These are phyloP conservation scores for Cryptocephalus primarius DNA, from an alignment of 2,888 invertebrate genomes.

Conservation along the genomic window DNA sequence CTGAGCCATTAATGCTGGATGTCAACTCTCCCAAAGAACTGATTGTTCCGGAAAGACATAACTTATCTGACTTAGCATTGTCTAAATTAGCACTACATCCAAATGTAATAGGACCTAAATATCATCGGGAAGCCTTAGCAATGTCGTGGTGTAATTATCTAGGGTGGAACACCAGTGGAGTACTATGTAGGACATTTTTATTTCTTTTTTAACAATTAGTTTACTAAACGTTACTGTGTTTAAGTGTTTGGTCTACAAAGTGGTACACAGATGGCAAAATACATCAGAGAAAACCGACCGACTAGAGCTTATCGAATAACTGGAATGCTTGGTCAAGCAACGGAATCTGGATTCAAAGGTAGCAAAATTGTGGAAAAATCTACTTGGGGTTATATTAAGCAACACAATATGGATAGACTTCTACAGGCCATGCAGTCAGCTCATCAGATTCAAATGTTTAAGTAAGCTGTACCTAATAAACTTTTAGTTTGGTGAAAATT, in stretches of 20 bases:
- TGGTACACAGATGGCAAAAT: conserved; percentile 46
- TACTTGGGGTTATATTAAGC: conserved; percentile 58
- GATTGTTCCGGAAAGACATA: conserved; percentile 48
- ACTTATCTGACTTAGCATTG: conserved; percentile 45
- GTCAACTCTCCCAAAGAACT: conserved; percentile 50
- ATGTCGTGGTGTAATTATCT: conserved; percentile 49
- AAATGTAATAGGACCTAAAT: background rate
- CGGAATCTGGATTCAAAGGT: conserved; percentile 59
- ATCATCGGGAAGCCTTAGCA: conserved; percentile 46
- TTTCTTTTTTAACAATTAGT: background rate
- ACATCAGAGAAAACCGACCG: conserved; percentile 49
- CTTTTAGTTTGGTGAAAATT: no score
- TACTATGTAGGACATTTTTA: conserved; percentile 49
- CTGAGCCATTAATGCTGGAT: conserved; percentile 49
- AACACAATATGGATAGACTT: conserved; percentile 58
- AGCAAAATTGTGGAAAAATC: conserved; percentile 62
- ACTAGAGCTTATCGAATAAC: conserved; percentile 63
- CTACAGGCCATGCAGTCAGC: conserved; percentile 73
- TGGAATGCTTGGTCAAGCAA: conserved; percentile 65
- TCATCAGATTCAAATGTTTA: conserved; percentile 78
- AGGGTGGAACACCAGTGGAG: conserved; percentile 59
- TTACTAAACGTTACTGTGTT: conserved; percentile 16
- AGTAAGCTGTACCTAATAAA: conserved; percentile 44
- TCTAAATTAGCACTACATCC: no score
- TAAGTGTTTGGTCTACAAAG: conserved; percentile 63